phyloP scores from a whole-genome alignment of 2,797 vertebrate species.

The Triplophysa bombifrons region DNA sequence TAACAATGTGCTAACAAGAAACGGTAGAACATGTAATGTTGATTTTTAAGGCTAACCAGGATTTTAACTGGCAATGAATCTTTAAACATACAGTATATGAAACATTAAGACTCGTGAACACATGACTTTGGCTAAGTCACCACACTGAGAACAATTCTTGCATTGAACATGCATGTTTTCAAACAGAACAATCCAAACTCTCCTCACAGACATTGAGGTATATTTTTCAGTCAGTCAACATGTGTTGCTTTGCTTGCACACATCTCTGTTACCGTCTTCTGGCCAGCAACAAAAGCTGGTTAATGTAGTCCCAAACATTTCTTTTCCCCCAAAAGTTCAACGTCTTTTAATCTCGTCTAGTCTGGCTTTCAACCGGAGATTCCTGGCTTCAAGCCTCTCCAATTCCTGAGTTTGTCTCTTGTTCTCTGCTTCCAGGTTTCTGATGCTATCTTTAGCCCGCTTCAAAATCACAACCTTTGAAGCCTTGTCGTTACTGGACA shows the following conservation, averaged over 20 bases:
- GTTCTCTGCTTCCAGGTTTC: constrained; percentile 67
- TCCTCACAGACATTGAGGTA: constrained; percentile 39
- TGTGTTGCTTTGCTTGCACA: constrained; percentile 28
- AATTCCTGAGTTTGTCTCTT: constrained; percentile 64
- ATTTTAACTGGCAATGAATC: constrained; percentile 33
- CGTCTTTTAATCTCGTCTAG: constrained; percentile 67
- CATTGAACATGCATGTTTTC: constrained; percentile 49
- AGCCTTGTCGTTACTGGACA: constrained; percentile 81
- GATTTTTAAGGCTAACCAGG: constrained; percentile 35
- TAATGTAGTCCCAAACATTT: background rate
- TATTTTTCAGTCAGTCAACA: constrained; percentile 27
- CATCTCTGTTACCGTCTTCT: constrained; percentile 23
- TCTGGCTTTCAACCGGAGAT: constrained; percentile 70
- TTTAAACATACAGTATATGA: constrained; percentile 30
- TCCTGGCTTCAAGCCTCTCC: constrained; percentile 67
- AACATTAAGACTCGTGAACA: constrained; percentile 48
- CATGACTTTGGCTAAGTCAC: constrained; percentile 48
- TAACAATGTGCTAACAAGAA: background rate
- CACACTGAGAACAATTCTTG: constrained; percentile 37
- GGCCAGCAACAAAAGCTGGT: background rate
- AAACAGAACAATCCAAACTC: constrained; percentile 35
- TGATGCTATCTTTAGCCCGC: constrained; percentile 78
- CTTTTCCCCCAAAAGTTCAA: constrained; percentile 44
- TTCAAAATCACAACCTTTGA: constrained; percentile 84
- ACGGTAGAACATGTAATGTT: constrained; percentile 45